These are phyloP conservation scores for Engystomops pustulosus DNA, from an alignment of 2,113 vertebrate species.

Conservation along the genomic window DNA sequence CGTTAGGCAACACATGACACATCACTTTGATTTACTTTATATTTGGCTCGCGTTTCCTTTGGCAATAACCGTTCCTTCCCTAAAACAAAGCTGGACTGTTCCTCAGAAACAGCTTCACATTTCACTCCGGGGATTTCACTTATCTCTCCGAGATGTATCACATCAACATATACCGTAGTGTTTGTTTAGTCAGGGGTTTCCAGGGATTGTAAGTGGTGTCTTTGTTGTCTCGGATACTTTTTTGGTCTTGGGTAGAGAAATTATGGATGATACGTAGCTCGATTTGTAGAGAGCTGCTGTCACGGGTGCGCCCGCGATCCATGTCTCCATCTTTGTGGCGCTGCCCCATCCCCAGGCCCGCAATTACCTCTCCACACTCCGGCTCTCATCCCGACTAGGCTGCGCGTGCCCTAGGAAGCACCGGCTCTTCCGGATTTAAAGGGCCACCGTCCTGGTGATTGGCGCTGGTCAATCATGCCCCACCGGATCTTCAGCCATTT, in stretches of 20 bases:
- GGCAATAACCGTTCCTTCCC: conserved; percentile 4
- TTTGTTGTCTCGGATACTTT: conserved; percentile 16
- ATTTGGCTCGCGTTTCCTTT: conserved; percentile 1
- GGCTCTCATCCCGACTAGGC: no score
- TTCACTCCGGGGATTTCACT: neutral
- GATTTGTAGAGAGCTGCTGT: no score
- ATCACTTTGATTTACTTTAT: conserved; percentile 33
- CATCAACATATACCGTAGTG: conserved; percentile 32
- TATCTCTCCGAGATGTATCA: conserved; percentile 41
- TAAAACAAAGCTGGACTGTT: conserved; percentile 44
- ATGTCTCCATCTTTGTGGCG: no score
- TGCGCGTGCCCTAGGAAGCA: no score
- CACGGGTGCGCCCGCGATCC: no score
- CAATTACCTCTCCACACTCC: no score
- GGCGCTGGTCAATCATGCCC: no score
- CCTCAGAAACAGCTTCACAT: neutral
- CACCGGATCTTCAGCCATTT: no score
- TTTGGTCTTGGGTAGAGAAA: neutral
- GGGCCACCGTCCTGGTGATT: no score
- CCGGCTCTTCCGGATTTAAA: no score
- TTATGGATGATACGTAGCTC: no score
- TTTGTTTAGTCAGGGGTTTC: conserved; percentile 24
- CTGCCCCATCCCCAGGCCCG: no score
- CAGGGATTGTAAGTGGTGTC: neutral
- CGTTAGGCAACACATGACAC: conserved; percentile 37